phyloP scores from a whole-genome alignment of 2,113 vertebrate species.

The Empidonax traillii region DNA sequence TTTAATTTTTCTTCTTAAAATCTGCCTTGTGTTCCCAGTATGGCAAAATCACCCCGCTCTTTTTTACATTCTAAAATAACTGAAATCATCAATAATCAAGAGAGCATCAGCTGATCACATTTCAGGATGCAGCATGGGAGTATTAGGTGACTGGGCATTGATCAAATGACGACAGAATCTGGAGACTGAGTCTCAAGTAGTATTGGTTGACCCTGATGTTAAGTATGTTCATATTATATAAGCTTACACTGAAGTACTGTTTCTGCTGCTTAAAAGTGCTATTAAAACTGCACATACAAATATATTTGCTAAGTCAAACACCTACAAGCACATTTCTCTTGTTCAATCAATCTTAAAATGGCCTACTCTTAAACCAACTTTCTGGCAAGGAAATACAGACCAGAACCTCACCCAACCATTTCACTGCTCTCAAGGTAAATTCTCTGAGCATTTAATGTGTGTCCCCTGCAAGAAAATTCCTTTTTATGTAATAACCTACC shows the following conservation, averaged over 20 bases:
- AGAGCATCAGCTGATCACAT: constrained; percentile 2
- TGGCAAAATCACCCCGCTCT: background rate
- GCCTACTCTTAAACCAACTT: constrained; percentile 27
- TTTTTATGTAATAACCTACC: constrained; percentile 35
- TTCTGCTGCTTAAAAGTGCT: constrained; percentile 20
- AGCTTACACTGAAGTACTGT: background rate
- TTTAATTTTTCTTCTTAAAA: background rate
- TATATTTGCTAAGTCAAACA: constrained; percentile 13
- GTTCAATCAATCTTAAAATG: background rate
- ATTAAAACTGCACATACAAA: background rate
- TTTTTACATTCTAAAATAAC: background rate
- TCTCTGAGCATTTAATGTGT: background rate
- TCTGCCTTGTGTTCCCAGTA: background rate
- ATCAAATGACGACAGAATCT: constrained; percentile 37
- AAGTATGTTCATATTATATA: constrained; percentile 48
- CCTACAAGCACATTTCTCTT: background rate
- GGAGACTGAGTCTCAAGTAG: constrained; percentile 14
- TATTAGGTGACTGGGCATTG: constrained; percentile 36
- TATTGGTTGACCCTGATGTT: constrained; percentile 1
- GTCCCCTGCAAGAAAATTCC: constrained; percentile 9
- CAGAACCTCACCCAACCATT: background rate
- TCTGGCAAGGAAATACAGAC: background rate
- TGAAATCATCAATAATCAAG: constrained; percentile 26
- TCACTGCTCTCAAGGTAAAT: background rate
- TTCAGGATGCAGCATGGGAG: constrained; percentile 32